Conservation (phyloP, 2,113 vertebrate genomes). For the Oncorhynchus kisutch region DNA sequence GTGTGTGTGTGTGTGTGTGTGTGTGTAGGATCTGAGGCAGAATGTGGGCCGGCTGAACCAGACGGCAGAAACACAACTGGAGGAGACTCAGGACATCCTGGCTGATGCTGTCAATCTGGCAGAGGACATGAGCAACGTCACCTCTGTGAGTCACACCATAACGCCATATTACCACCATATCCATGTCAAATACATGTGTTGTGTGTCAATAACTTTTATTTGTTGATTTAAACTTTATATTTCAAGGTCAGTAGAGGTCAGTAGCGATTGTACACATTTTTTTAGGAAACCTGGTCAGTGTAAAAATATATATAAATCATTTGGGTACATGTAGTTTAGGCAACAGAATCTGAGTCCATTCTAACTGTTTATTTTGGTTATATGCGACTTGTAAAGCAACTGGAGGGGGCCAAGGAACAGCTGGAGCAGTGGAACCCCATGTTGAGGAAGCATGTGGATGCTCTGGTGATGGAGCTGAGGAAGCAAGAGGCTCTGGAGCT, state of each 20-base stretch:
- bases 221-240: neutral
- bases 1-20: constrained; percentile 4
- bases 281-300: neutral
- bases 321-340: neutral
- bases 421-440: constrained; percentile 79
- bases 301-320: neutral
- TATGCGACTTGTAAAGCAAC: constrained; percentile 57
- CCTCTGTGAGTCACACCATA: constrained; percentile 70
- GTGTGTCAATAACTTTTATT: neutral
- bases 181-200: neutral
- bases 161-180: neutral
- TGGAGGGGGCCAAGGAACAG: constrained; percentile 72
- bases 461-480: constrained; percentile 85
- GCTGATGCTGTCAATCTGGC: constrained; percentile 52
- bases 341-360: no score
- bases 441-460: constrained; percentile 81
- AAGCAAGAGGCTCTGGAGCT: constrained; percentile 73
- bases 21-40: constrained; percentile 67
- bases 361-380: neutral
- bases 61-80: constrained; percentile 47
- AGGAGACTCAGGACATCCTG: constrained; percentile 70
- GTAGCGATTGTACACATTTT: neutral
- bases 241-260: no score
- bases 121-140: constrained; percentile 62
- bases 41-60: constrained; percentile 64